These are phyloP conservation scores for Acropternis orthonyx DNA, from an alignment of 2,797 vertebrate genomes.

Conservation along the genomic window DNA sequence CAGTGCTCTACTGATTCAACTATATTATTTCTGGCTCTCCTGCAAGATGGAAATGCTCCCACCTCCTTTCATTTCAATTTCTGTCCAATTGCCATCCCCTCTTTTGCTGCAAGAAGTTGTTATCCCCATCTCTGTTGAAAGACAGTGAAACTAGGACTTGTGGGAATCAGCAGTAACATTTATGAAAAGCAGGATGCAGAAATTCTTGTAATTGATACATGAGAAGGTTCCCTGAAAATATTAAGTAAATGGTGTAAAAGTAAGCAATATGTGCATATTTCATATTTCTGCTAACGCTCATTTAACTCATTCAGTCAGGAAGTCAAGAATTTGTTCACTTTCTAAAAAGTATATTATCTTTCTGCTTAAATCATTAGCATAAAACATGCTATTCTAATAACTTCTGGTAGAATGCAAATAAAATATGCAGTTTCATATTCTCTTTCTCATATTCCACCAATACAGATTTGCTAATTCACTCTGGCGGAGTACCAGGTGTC, in stretches of 20 bases:
- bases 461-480: background rate
- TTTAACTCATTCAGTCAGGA: background rate
- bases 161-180: background rate
- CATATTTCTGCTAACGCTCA: background rate
- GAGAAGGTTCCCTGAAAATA: background rate
- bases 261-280: background rate
- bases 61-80: background rate
- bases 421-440: background rate
- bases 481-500: constrained; percentile 13
- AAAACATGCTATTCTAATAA: constrained; percentile 7
- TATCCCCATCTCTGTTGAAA: background rate
- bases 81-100: background rate
- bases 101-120: background rate
- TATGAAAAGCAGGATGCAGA: background rate
- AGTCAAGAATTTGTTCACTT: background rate
- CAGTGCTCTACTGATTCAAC: background rate
- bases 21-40: background rate
- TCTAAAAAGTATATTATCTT: background rate
- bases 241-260: background rate
- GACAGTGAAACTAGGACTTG: background rate
- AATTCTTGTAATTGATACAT: background rate
- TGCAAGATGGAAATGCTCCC: background rate
- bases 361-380: constrained; percentile 14
- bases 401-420: background rate
- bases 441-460: background rate